Evolutionary conservation across 2,888 invertebrate genomes (phyloP).

Genomic region (Pachycephus smyrnensis): DNA sequence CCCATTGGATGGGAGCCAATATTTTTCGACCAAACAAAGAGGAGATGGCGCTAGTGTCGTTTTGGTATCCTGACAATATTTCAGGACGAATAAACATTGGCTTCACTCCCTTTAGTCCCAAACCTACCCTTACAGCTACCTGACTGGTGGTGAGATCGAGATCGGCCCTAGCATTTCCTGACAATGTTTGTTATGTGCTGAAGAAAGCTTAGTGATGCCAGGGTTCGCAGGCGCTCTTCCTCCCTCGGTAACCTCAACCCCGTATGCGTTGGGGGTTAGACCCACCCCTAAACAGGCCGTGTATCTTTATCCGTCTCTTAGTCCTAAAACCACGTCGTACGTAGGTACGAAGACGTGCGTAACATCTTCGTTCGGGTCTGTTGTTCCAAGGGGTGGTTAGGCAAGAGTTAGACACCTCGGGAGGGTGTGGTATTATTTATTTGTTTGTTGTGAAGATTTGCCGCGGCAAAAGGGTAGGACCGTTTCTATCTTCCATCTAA

Average conservation of each 20-base stretch:
- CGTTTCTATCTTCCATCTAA: background rate
- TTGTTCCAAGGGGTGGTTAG: slow-evolving; percentile 6
- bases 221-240: slow-evolving; percentile 25
- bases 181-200: slow-evolving; percentile 28
- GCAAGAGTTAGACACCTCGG: background rate
- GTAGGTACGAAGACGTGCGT: background rate
- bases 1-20: background rate
- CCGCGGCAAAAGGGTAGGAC: background rate
- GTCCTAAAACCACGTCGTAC: slow-evolving; percentile 19
- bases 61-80: slow-evolving; percentile 25
- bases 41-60: slow-evolving; percentile 10
- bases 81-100: slow-evolving; percentile 31
- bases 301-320: slow-evolving; percentile 15
- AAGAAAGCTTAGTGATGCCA: slow-evolving; percentile 30
- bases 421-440: slow-evolving; percentile 14
- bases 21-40: slow-evolving; percentile 7
- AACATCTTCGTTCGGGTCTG: background rate
- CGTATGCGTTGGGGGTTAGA: background rate
- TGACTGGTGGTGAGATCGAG: background rate
- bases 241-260: background rate
- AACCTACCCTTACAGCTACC: background rate
- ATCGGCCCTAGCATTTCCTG: slow-evolving; percentile 8
- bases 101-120: background rate
- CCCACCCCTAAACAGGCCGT: background rate
- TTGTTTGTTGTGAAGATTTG: slow-evolving; percentile 22